phyloP scores from a whole-genome alignment of 2,797 vertebrate species.

The Buphagus erythrorhynchus region DNA sequence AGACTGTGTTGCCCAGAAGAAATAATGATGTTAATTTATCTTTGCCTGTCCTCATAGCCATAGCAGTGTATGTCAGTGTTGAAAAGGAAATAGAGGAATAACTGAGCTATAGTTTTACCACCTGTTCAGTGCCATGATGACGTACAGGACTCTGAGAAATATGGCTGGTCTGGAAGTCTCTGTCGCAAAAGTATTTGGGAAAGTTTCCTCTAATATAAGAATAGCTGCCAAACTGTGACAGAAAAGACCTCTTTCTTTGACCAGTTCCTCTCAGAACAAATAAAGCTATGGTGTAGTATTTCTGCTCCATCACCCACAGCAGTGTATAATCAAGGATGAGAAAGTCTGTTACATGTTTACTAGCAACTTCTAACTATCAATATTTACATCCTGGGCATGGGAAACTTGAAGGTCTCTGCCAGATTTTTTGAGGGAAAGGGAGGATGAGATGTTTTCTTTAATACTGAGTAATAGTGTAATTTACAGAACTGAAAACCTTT shows the following conservation, averaged over 20 bases:
- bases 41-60: slow-evolving; percentile 48
- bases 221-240: neutral
- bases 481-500: neutral
- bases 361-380: neutral
- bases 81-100: slow-evolving; percentile 60
- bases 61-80: neutral
- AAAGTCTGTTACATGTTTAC: neutral
- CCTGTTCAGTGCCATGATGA: neutral
- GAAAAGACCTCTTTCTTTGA: neutral
- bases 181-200: neutral
- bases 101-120: neutral
- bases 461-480: neutral
- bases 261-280: neutral
- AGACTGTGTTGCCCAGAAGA: slow-evolving; percentile 54
- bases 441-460: neutral
- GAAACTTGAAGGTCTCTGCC: neutral
- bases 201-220: neutral
- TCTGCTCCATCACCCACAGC: neutral
- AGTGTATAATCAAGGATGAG: neutral
- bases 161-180: neutral
- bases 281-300: neutral
- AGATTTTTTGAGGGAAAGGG: neutral
- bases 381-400: neutral
- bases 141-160: neutral
- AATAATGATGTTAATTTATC: slow-evolving; percentile 74